phyloP scores from a whole-genome alignment of 2,888 invertebrate genomes.

The Dorcus hopei region DNA sequence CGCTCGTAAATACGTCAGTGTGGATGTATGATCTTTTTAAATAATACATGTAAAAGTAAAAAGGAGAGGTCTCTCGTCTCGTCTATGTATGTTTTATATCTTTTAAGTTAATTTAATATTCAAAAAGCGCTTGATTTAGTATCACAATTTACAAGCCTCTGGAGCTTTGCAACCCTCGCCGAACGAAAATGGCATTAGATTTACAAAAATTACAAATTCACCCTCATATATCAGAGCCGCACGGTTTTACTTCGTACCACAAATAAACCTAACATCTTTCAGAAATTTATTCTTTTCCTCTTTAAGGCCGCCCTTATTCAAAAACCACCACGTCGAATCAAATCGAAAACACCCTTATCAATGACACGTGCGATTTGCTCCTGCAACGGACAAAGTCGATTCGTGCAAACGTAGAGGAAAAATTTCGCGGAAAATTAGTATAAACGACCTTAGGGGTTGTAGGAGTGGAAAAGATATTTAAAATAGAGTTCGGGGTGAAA shows the following conservation, averaged over 20 bases:
- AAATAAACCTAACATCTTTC: not conserved
- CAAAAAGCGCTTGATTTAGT: not conserved
- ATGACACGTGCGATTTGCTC: conserved; percentile 18
- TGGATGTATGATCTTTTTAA: not conserved
- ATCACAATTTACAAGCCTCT: not conserved
- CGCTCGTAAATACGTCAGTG: conserved; percentile 10
- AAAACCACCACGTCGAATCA: conserved; percentile 16
- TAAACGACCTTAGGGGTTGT: conserved; percentile 27
- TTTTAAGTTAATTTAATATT: conserved; percentile 1
- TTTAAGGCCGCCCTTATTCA: conserved; percentile 2
- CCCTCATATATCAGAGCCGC: conserved; percentile 6
- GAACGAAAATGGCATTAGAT: conserved; percentile 1
- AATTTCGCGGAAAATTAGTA: conserved; percentile 5
- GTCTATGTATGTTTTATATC: not conserved
- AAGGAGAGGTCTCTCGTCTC: not conserved
- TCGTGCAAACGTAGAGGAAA: conserved; percentile 20
- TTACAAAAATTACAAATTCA: conserved; percentile 23
- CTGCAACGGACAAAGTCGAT: conserved; percentile 19
- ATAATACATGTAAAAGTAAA: not conserved
- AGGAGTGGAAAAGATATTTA: conserved; percentile 35
- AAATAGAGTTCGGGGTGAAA: conserved; percentile 38
- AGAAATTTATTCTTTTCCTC: not conserved
- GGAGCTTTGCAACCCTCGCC: not conserved
- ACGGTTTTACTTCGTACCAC: conserved; percentile 14
- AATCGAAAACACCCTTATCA: conserved; percentile 22